Evolutionary conservation across 1,140 invertebrate genomes (phyloP).

Genomic region (Augochlora pura): DNA sequence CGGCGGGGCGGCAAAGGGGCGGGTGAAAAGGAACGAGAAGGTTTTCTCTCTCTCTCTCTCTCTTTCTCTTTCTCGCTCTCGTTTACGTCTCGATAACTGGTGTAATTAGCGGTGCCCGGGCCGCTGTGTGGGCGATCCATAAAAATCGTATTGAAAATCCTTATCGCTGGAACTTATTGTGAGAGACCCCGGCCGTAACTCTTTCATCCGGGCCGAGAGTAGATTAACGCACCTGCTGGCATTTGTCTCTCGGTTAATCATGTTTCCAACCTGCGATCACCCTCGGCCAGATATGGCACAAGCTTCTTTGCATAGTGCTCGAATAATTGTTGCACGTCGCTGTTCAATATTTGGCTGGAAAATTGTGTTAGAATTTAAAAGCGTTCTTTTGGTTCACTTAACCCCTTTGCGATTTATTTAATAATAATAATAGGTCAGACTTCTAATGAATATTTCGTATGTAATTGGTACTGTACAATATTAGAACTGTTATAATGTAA

Average conservation of each 20-base stretch:
- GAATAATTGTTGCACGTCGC: no score
- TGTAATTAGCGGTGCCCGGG: constrained; percentile 35
- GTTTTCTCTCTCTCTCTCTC: no score
- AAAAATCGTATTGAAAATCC: neutral
- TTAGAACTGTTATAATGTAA: no score
- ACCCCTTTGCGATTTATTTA: no score
- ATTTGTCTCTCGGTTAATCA: neutral
- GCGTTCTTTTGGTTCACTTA: no score
- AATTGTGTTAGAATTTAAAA: no score
- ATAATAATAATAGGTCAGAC: no score
- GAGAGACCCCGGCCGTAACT: neutral
- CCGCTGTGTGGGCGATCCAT: constrained; percentile 4
- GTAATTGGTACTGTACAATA: no score
- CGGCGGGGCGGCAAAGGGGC: neutral
- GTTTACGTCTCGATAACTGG: constrained; percentile 22
- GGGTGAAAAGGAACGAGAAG: neutral
- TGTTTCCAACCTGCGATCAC: neutral
- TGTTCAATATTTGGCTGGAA: no score
- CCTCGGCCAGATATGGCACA: neutral
- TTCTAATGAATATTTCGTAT: no score
- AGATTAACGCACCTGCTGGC: neutral
- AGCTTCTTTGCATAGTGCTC: no score
- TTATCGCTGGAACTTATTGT: constrained; percentile 6
- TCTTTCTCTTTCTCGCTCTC: no score
- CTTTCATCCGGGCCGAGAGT: neutral